Evolutionary conservation across 2,888 invertebrate genomes (phyloP).

Genomic region (Andrena fulva): DNA sequence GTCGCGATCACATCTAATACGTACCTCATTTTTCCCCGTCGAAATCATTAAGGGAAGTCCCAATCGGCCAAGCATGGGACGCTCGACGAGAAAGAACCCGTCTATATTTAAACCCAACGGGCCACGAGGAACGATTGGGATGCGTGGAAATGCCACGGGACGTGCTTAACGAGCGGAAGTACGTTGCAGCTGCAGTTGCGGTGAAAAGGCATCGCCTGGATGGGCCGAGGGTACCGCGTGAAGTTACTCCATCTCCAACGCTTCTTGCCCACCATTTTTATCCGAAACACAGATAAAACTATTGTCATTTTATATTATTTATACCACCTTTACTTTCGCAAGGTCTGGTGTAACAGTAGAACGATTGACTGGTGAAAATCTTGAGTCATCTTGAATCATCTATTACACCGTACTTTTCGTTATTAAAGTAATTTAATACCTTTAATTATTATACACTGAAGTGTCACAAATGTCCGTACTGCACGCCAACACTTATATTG

Average conservation of each 20-base stretch:
- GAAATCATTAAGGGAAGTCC: constrained; percentile 31
- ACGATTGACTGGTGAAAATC: neutral
- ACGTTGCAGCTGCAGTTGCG: constrained; percentile 71
- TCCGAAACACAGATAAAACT: neutral
- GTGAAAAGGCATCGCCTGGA: constrained; percentile 41
- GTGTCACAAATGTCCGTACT: no score
- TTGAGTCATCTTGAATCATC: neutral
- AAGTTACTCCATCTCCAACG: constrained; percentile 15
- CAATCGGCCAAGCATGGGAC: constrained; percentile 46
- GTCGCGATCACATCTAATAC: neutral
- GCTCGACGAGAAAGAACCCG: constrained; percentile 48
- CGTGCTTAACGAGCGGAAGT: constrained; percentile 77
- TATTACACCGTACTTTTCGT: neutral
- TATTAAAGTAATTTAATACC: no score
- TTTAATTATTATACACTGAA: no score
- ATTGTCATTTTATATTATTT: neutral
- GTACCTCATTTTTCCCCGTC: constrained; percentile 26
- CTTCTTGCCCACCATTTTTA: neutral
- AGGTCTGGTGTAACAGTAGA: neutral
- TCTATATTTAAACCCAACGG: constrained; percentile 72
- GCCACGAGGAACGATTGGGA: constrained; percentile 67
- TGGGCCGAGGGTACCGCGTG: neutral
- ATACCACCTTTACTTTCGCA: neutral
- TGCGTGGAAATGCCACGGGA: constrained; percentile 74
- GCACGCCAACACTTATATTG: no score